Base-by-base conservation (phyloP, 2,888 invertebrate genomes). In the Microctonus aethiopoides region DNA sequence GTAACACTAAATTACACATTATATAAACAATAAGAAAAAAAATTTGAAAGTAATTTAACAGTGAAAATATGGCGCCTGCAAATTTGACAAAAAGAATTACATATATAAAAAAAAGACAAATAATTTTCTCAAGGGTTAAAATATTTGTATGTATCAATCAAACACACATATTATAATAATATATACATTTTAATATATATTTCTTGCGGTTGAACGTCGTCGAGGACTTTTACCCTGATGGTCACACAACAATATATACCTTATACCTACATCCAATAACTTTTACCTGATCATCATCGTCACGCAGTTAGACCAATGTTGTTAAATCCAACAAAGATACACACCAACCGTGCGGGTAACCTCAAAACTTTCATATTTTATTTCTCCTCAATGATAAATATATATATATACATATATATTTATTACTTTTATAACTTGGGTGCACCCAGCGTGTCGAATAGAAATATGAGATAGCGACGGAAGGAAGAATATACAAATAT, bases 401-500 rank as follows among this genome's bases (percentile, higher is more conserved):
- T 1, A 7, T 20, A 20, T 46, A 46, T 46, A 7, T 20, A 20
- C 16, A 46, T 46, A n/a, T 46, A 16, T 46, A 46, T 46, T 46
- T 16, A 46, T 46, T 46, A 75, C 83, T 74, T 83, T 83, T 83
- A 16, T 46, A 46, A 79, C 78, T 78, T 79, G 80, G 79, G 78
- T 80, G 83, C 83, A 83, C 82, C 83, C 81, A 82, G 84, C 82
- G 82, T 82, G 80, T 82, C 84, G 81, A 83, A 85, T 84, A 83
- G 83, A 81, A 83, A 76, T 79, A 76, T 52, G 41, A 29, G 63
- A 59, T 41, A 70, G 67, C 68, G 13, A 61, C 16, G 59, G 32
- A 54, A 36, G 39, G 39, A 39, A 64, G 64, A 6, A 54, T 34
- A 64, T 66, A 67, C 62, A 69, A 9, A 36, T 10, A 36, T 10